Percentiles rank a stretch among this genome's conserved stretches.
phyloP scores from a whole-genome alignment of 2,113 vertebrate species.

The Halichoerus grypus region DNA sequence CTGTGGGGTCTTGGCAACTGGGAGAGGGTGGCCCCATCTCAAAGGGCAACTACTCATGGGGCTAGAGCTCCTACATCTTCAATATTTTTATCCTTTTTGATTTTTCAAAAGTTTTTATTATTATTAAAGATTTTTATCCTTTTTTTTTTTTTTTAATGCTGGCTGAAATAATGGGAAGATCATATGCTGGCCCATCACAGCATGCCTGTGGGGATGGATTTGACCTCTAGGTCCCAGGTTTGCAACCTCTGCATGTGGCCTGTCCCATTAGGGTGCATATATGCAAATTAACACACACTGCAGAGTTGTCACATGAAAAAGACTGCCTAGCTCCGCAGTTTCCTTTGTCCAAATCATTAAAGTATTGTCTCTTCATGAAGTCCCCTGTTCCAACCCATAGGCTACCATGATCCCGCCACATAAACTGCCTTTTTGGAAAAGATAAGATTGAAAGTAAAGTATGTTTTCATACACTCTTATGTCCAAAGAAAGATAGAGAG shows the following conservation, averaged over 20 bases:
- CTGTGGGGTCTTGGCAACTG: accelerated
- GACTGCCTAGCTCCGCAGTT: not conserved
- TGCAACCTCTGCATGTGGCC: not conserved
- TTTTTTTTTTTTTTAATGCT: not conserved
- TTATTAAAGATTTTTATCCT: not conserved
- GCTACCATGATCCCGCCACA: not conserved
- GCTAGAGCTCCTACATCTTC: not conserved
- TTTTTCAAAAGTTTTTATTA: not conserved
- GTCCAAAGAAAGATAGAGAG: not conserved
- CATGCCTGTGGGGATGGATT: not conserved
- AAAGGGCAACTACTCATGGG: not conserved
- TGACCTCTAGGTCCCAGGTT: not conserved
- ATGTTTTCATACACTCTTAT: not conserved
- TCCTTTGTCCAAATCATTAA: not conserved
- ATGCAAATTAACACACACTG: not conserved
- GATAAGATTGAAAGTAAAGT: not conserved
- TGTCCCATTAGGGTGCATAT: not conserved
- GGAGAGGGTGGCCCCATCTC: not conserved
- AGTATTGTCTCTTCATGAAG: not conserved
- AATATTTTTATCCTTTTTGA: not conserved
- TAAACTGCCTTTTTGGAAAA: not conserved
- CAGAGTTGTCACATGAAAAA: not conserved
- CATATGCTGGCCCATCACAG: not conserved
- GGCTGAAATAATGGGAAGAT: not conserved
- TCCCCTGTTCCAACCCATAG: not conserved